Base-by-base conservation (phyloP, 2,113 vertebrate genomes). In the Smithornis capensis region DNA sequence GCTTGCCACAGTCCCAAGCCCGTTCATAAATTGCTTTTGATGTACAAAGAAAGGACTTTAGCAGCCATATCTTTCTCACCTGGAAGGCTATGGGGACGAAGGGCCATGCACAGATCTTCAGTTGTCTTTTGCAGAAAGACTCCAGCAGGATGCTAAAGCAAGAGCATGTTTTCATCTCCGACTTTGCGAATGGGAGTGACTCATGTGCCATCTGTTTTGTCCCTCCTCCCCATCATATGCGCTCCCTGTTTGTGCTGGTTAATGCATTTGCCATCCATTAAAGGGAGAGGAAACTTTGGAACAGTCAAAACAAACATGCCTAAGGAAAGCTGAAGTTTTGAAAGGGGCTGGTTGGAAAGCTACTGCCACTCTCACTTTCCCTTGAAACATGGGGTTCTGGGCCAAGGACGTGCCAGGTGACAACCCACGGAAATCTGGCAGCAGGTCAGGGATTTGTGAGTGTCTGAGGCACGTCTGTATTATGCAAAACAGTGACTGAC, bases 131-230 rank as follows among this genome's bases (percentile, higher is more conserved):
- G 73, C 64, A 92, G 81, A 78, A 28, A 88, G 69, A 10, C 83
- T 88, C 55, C 75, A 75, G 63, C 79, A 73, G 90, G 74, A 96
- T 94, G 86, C 83, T 90, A 71, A 94, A 94, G 91, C 74, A 81
- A 73, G 87, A 92, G 56, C 1, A 4, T 81, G 93, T 96, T 96
- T 94, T 89, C 84, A 83, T 75, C 45, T 69, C 62, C 1, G 35
- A 62, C 86, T 89, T 37, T 0, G 67, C 73, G 88, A 96, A 69
- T 2, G 15, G 78, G 94, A 96, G 88, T 96, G 93, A 96, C 83
- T 96, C 95, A 95, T 95, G 92, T 94, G 83, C 95, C 95, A 96
- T 96, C 97, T 97, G 88, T 94, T 96, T 89, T 67, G 65, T 95
- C 86, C 91, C 88, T 94, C 88, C 55, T 44, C 62, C 17, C 4